phyloP scores from a whole-genome alignment of 2,888 invertebrate genomes.

The Isoperla grammatica region DNA sequence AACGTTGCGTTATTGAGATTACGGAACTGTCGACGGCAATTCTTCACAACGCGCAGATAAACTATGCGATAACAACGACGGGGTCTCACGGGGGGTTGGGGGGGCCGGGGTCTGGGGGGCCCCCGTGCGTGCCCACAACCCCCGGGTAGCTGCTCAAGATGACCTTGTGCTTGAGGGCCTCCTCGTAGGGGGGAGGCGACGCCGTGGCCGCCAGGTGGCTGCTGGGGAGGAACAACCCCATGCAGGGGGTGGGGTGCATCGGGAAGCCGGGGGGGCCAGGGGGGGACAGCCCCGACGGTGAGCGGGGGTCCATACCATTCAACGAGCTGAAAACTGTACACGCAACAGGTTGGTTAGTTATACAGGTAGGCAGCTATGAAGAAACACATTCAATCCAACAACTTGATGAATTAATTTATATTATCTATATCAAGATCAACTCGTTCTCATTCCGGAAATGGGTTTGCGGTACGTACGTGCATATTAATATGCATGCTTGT shows the following conservation, averaged over 20 bases:
- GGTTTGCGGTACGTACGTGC: too few relatives aligned
- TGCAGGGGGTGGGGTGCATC: slow-evolving; percentile 30
- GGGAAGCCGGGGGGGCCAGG: slow-evolving; percentile 23
- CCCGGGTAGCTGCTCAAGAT: slow-evolving; percentile 36
- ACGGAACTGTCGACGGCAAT: too few relatives aligned
- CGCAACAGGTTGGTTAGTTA: too few relatives aligned
- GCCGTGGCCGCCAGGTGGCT: slow-evolving; percentile 18
- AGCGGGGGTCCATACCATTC: slow-evolving; percentile 26
- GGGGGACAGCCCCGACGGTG: slow-evolving; percentile 25
- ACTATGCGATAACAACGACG: too few relatives aligned
- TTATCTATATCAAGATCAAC: too few relatives aligned
- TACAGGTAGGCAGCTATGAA: too few relatives aligned
- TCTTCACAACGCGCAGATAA: too few relatives aligned
- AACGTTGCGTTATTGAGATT: too few relatives aligned
- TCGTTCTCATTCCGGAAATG: too few relatives aligned
- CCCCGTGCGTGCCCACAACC: slow-evolving; percentile 14
- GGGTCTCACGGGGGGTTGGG: neutral
- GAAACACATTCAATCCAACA: too few relatives aligned
- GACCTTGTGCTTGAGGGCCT: slow-evolving; percentile 38
- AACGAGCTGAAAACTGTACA: slow-evolving; percentile 31
- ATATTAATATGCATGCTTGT: too few relatives aligned
- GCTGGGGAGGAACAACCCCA: slow-evolving; percentile 29
- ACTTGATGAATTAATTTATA: too few relatives aligned
- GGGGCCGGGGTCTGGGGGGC: neutral
- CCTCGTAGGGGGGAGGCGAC: slow-evolving; percentile 37